phyloP scores from a whole-genome alignment of 2,113 vertebrate species.

The Cryptomyrus ogoouensis region DNA sequence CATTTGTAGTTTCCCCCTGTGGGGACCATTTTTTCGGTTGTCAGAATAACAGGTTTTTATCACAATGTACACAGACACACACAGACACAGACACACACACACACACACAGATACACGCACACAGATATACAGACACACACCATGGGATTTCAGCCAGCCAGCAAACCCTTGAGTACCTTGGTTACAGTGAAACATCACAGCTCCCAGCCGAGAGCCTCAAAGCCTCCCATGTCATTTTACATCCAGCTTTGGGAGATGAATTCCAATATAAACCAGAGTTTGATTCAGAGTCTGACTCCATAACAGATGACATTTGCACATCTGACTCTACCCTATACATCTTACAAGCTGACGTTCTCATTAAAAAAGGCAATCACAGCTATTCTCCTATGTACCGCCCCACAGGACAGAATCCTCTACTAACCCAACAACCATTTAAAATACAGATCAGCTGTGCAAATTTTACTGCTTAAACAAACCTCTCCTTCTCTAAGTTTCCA shows the following conservation, averaged over 20 bases:
- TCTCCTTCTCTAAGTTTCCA: background rate
- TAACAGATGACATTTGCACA: background rate
- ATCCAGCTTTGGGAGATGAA: background rate
- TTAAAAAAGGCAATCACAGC: background rate
- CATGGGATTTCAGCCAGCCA: background rate
- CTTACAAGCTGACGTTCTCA: background rate
- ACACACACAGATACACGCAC: background rate
- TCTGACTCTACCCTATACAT: background rate
- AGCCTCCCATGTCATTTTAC: background rate
- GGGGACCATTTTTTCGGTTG: background rate
- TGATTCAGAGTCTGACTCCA: background rate
- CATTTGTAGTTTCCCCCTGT: background rate
- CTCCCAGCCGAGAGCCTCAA: background rate
- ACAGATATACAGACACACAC: background rate
- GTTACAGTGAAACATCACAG: background rate
- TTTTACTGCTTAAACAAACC: background rate
- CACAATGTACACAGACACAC: background rate
- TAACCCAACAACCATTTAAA: background rate
- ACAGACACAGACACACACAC: too few species aligned
- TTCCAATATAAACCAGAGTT: background rate
- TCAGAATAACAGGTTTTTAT: background rate
- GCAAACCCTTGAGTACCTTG: background rate
- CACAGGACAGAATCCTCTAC: background rate
- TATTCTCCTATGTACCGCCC: background rate
- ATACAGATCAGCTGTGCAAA: background rate